These are phyloP conservation scores for Cotesia congregata DNA, from an alignment of 2,888 invertebrate species.

Conservation along the genomic window DNA sequence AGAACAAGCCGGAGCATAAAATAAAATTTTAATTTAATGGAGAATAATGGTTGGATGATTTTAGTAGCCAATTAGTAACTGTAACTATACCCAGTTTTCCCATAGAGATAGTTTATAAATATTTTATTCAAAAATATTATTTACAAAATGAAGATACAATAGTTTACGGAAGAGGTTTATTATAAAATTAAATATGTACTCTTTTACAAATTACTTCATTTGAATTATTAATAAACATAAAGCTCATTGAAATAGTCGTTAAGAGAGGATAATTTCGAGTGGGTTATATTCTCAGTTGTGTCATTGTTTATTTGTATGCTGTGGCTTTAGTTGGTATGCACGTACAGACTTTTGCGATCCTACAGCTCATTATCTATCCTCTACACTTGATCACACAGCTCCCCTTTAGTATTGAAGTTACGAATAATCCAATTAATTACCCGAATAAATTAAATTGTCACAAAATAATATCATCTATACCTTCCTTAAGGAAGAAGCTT, in stretches of 20 bases:
- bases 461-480: conserved; percentile 57
- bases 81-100: background rate
- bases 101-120: background rate
- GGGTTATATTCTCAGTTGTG: background rate
- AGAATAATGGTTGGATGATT: background rate
- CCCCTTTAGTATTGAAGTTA: conserved; percentile 49
- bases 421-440: conserved; percentile 65
- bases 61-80: background rate
- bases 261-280: background rate
- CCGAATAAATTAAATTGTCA: conserved; percentile 60
- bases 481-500: background rate
- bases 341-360: conserved; percentile 13
- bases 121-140: background rate
- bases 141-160: background rate
- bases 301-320: conserved; percentile 56
- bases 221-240: background rate
- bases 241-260: background rate
- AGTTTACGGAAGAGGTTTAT: background rate
- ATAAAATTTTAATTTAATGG: background rate
- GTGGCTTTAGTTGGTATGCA: conserved; percentile 25
- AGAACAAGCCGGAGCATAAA: background rate
- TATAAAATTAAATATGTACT: background rate
- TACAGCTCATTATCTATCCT: background rate
- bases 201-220: background rate
- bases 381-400: background rate